phyloP scores from a whole-genome alignment of 2,797 vertebrate genomes.

The Apodemus agrarius region DNA sequence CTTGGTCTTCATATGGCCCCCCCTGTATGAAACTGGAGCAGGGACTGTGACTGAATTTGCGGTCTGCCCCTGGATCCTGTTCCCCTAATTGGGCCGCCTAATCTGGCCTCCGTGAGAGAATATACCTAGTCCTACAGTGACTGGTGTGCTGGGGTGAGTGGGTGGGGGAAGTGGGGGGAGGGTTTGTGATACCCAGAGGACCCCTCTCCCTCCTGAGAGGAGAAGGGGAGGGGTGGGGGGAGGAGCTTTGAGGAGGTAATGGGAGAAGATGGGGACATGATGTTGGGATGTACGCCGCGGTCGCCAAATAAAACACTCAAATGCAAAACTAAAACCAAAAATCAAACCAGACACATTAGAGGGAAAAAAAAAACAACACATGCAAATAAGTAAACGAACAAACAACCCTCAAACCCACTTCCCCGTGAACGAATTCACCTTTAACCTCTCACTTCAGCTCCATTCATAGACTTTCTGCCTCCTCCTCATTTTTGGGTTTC shows the following conservation, averaged over 20 bases:
- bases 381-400: background rate
- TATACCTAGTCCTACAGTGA: background rate
- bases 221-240: background rate
- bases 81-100: background rate
- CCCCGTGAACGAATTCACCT: background rate
- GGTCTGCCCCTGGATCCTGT: background rate
- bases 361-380: background rate
- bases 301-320: too few relatives aligned
- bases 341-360: background rate
- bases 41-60: background rate
- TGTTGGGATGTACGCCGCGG: too few relatives aligned
- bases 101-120: background rate
- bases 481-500: background rate
- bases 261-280: background rate
- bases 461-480: background rate
- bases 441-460: background rate
- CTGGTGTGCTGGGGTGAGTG: too few relatives aligned
- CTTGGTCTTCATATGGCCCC: background rate
- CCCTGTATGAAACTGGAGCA: background rate
- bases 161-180: background rate
- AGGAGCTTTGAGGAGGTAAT: background rate
- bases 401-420: background rate
- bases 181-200: background rate
- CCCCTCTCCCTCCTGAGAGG: background rate
- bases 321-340: background rate